Percentiles rank a stretch among this genome's conserved stretches.
These are phyloP conservation scores for Euwallacea similis DNA, from an alignment of 1,140 invertebrate genomes.

Conservation along the genomic window DNA sequence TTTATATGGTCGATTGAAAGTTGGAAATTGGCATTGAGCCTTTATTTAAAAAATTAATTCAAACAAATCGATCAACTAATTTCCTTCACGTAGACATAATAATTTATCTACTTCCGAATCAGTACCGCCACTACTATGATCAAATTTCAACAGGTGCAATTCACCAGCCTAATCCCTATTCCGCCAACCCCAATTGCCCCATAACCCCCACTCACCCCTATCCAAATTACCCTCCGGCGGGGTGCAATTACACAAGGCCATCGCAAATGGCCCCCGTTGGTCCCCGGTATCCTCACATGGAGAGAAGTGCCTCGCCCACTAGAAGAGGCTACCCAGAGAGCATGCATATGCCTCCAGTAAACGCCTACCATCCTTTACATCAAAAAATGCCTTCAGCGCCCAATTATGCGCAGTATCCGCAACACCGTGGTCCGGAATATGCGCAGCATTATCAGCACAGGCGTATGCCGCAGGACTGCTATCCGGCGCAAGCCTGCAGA, in stretches of 20 bases:
- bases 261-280: conserved; percentile 36
- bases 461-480: conserved; percentile 42
- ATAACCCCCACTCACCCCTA: conserved; percentile 37
- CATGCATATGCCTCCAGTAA: conserved; percentile 38
- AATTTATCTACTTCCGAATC: too few relatives aligned
- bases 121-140: too few relatives aligned
- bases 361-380: conserved; percentile 36
- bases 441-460: conserved; percentile 52
- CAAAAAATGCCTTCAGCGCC: conserved; percentile 38
- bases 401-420: conserved; percentile 40
- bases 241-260: conserved; percentile 41
- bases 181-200: conserved; percentile 27
- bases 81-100: too few relatives aligned
- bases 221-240: conserved; percentile 33
- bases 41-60: background rate
- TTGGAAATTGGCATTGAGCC: background rate
- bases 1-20: background rate
- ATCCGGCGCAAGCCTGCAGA: conserved; percentile 33
- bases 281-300: conserved; percentile 31
- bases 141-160: conserved; percentile 22
- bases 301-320: conserved; percentile 41
- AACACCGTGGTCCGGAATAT: conserved; percentile 46
- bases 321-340: conserved; percentile 38
- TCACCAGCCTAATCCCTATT: conserved; percentile 27
- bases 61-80: background rate